Evolutionary conservation across 53 echinoderm and acorn worm species (phyloP), one percentile per base, ranked within the genome.

Genomic region (Zoroaster sp.): DNA sequence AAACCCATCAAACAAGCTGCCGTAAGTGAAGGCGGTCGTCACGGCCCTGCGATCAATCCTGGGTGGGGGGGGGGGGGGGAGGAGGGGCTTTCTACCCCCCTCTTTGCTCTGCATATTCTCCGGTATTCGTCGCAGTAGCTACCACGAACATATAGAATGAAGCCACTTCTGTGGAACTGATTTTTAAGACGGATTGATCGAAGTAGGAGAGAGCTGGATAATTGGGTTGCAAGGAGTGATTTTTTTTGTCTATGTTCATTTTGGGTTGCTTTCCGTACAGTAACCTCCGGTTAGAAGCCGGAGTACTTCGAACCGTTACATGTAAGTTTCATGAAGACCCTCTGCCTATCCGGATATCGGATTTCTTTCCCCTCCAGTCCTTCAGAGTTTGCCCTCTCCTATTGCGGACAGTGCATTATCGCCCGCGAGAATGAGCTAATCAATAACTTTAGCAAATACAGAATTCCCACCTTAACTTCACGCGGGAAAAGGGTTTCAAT

Each of bases 321-420:
- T 81, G 81, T 32, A 81, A 81, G 66, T 81, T 81, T 81, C 81
- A 81, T 81, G 81, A 81, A 79, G 41, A 14, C 81, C 20, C 3
- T 67, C 81, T 67, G 28, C 81, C 66, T 68, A 63, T 49, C 30
- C 81, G 41, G 42, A 66, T 81, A 81, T 66, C 67, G 55, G 79
- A 65, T 79, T 79, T 79, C 79, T 63, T 23, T 5, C 79, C 79
- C 59, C 59, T 65, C 63, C 39, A 63, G 59, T 33, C 79, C 63
- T 31, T 5, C 59, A 2, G 40, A 39, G 32, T 55, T 67, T 66
- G 66, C 40, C 81, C 81, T 66, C 76, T 76, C 66, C 81, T 41
- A n/a, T n/a, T 8, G 81, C 66, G 68, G 69, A 66, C 81, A 66
- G 81, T 81, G 81, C 81, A 81, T 81, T 81, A 81, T 67, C 81